phyloP scores from a whole-genome alignment of 1,140 invertebrate genomes.

The Leguminivora glycinivorella region DNA sequence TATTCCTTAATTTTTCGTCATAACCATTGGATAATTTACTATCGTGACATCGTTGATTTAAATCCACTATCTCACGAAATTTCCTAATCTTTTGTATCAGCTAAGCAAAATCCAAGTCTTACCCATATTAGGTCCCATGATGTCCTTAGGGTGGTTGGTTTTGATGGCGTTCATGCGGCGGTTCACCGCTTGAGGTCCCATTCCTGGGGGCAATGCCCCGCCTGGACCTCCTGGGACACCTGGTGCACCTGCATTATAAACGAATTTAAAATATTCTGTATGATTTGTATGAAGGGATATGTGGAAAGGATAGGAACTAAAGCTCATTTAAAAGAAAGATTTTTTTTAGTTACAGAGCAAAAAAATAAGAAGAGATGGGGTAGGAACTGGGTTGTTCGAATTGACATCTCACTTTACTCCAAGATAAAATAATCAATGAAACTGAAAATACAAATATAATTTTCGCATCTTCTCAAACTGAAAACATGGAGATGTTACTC shows the following conservation, averaged over 20 bases:
- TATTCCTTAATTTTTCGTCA: too few species aligned
- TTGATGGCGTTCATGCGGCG: constrained; percentile 90
- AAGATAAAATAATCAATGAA: too few species aligned
- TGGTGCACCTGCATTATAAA: constrained; percentile 55
- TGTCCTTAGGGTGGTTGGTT: constrained; percentile 88
- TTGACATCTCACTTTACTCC: too few species aligned
- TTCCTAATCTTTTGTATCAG: neutral
- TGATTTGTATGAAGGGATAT: too few species aligned
- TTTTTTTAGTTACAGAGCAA: too few species aligned
- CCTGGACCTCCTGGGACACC: constrained; percentile 66
- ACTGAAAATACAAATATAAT: neutral
- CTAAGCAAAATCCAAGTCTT: constrained; percentile 51
- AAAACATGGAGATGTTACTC: neutral
- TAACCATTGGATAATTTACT: too few species aligned
- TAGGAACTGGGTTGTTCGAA: too few species aligned
- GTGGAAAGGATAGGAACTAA: too few species aligned
- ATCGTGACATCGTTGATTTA: too few species aligned
- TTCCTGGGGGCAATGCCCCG: constrained; percentile 68
- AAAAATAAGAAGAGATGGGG: too few species aligned
- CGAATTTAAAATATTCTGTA: neutral
- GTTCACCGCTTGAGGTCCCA: constrained; percentile 80
- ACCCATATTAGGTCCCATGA: constrained; percentile 88
- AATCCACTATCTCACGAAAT: too few species aligned
- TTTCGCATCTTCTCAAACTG: neutral
- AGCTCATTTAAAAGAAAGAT: too few species aligned